Evolutionary conservation across 2,113 vertebrate genomes (phyloP).

Genomic region (Lampris incognitus): DNA sequence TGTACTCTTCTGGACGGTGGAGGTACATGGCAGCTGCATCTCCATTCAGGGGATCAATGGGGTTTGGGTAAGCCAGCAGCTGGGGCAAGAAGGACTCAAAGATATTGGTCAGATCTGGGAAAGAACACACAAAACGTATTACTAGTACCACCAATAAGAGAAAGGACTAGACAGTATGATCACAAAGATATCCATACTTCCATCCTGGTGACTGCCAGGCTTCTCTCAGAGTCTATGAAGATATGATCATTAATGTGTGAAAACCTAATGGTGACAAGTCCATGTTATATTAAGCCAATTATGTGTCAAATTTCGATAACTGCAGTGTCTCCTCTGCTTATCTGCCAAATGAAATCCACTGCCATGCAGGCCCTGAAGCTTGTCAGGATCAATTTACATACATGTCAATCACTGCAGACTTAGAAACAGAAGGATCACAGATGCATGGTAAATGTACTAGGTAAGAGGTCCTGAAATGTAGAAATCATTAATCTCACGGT

Average conservation of each 20-base stretch:
- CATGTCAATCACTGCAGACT: background rate
- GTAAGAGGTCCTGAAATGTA: background rate
- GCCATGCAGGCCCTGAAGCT: background rate
- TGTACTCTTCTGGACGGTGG: constrained; percentile 98
- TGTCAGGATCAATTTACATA: constrained; percentile 1
- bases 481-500: background rate
- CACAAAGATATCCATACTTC: no score
- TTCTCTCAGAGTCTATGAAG: no score
- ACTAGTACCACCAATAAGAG: background rate
- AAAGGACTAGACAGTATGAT: background rate
- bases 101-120: constrained; percentile 97
- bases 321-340: background rate
- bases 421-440: background rate
- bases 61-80: constrained; percentile 97
- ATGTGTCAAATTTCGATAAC: background rate
- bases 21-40: constrained; percentile 99
- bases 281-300: background rate
- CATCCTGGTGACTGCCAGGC: no score
- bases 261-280: background rate
- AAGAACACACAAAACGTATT: constrained; percentile 16
- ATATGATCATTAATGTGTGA: background rate
- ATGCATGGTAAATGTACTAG: background rate
- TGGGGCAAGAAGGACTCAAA: constrained; percentile 99
- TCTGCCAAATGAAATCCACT: background rate
- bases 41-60: constrained; percentile 97